A percentile compares a stretch with the other conserved stretches of the same genome.
Conservation (phyloP, 2,113 vertebrate species). For the Trogon surrucura region DNA sequence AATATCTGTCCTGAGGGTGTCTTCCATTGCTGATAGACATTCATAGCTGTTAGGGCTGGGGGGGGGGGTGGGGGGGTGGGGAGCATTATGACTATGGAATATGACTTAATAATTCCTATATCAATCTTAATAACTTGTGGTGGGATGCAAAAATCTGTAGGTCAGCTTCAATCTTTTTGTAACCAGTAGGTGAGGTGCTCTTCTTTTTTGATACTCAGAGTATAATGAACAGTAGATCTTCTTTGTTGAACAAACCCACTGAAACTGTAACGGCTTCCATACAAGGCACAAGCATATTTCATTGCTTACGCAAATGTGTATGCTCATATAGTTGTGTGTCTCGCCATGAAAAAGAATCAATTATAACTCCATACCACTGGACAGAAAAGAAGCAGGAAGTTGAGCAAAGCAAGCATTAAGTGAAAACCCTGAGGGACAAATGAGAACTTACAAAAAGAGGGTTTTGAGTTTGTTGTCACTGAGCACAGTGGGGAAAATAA, state of each 20-base stretch:
- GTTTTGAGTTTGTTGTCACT: not conserved
- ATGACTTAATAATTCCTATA: not conserved
- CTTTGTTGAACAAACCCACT: not conserved
- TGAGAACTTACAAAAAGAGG: not conserved
- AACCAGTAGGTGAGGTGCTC: not conserved
- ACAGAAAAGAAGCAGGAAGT: not conserved
- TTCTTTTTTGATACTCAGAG: not conserved
- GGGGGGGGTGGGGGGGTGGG: no score
- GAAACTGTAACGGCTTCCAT: not conserved
- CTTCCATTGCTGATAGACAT: not conserved
- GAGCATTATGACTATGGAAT: not conserved
- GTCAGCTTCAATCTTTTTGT: not conserved
- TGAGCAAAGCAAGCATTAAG: not conserved
- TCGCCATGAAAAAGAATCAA: not conserved
- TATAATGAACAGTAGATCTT: not conserved
- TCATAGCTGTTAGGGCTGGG: not conserved
- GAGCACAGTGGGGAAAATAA: constrained; percentile 10
- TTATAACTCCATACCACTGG: not conserved
- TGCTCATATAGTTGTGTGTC: not conserved
- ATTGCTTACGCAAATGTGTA: not conserved
- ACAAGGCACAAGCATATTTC: not conserved
- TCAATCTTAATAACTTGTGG: not conserved
- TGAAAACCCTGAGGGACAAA: not conserved
- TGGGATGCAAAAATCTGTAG: not conserved
- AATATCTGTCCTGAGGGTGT: not conserved